phyloP scores from a whole-genome alignment of 1,140 invertebrate species.

The Antheraea pernyi region DNA sequence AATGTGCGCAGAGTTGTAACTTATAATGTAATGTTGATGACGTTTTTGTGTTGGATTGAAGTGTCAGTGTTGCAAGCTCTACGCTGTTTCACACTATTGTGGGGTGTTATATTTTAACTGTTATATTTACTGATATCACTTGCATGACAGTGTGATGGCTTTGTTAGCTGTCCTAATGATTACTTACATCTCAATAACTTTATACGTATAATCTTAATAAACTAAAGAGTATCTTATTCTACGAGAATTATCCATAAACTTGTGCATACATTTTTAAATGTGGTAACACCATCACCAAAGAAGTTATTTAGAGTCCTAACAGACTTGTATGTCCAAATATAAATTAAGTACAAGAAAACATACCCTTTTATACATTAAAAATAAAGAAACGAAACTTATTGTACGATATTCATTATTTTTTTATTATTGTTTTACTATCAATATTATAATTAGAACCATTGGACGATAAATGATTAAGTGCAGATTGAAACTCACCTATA shows the following conservation, averaged over 20 bases:
- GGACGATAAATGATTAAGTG: not conserved
- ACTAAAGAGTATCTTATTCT: slow-evolving; percentile 43
- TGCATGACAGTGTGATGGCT: slow-evolving; percentile 61
- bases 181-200: slow-evolving; percentile 34
- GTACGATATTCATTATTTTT: slow-evolving; percentile 17
- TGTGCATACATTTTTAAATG: slow-evolving; percentile 13
- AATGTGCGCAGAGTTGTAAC: not conserved
- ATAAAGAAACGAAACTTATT: slow-evolving; percentile 28
- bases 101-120: slow-evolving; percentile 31
- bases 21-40: slow-evolving; percentile 41
- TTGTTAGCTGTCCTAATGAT: slow-evolving; percentile 36
- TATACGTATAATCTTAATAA: slow-evolving; percentile 20
- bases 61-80: slow-evolving; percentile 74
- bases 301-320: too few relatives aligned
- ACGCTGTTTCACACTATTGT: slow-evolving; percentile 53
- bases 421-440: not conserved
- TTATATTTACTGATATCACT: slow-evolving; percentile 34
- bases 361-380: slow-evolving; percentile 46
- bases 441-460: slow-evolving; percentile 15
- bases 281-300: slow-evolving; percentile 32
- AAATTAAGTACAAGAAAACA: slow-evolving; percentile 45
- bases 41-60: slow-evolving; percentile 49
- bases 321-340: too few relatives aligned
- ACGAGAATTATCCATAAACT: not conserved
- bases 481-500: not conserved